These are phyloP conservation scores for Thereuonema tuberculata DNA, from an alignment of 1,140 invertebrate species.

Conservation along the genomic window DNA sequence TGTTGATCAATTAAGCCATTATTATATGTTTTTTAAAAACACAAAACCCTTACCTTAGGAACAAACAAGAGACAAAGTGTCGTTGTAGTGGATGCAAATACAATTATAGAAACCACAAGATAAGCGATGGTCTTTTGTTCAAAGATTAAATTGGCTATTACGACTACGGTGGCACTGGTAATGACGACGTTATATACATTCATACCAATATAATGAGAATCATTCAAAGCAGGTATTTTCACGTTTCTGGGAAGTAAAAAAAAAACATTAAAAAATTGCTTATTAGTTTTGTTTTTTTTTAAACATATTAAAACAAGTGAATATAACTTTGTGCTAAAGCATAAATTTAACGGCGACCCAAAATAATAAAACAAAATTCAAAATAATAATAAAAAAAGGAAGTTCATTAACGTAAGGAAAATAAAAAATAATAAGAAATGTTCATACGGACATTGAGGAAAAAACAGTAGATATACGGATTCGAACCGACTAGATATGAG, in stretches of 20 bases:
- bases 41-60: constrained; percentile 60
- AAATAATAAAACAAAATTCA: no score
- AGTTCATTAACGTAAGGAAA: no score
- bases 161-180: constrained; percentile 67
- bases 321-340: no score
- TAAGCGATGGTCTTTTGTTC: constrained; percentile 71
- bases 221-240: constrained; percentile 91
- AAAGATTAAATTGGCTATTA: constrained; percentile 66
- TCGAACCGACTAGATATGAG: no score
- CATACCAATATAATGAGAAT: constrained; percentile 90
- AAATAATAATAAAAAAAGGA: no score
- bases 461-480: no score
- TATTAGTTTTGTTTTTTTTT: not conserved
- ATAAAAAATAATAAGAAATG: no score
- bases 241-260: constrained; percentile 51
- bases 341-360: no score
- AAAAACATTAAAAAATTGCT: no score
- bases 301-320: no score
- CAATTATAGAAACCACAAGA: constrained; percentile 62
- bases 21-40: constrained; percentile 6
- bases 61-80: constrained; percentile 74
- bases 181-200: constrained; percentile 86
- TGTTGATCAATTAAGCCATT: no score
- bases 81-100: constrained; percentile 68
- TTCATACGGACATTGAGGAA: no score